phyloP scores from a whole-genome alignment of 2,113 vertebrate species.

The Mus pahari region DNA sequence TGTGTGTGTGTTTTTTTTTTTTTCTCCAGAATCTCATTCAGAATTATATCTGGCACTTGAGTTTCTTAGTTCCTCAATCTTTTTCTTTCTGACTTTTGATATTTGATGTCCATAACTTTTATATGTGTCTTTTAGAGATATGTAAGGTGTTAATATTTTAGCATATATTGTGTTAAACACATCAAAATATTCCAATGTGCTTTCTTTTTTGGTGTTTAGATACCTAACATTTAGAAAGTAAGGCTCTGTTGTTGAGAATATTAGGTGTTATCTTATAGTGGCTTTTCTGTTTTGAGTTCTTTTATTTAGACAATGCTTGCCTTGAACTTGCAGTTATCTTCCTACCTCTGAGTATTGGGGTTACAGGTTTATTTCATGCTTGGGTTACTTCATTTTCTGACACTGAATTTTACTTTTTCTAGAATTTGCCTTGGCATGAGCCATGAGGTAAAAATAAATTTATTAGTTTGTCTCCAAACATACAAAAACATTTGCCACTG shows the following conservation, averaged over 20 bases:
- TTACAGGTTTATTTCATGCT: neutral
- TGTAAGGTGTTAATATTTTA: neutral
- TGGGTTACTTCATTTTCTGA: neutral
- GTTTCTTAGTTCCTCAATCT: neutral
- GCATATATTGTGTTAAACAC: neutral
- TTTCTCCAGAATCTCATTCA: neutral
- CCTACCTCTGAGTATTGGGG: neutral
- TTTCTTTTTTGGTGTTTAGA: neutral
- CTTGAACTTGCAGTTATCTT: neutral
- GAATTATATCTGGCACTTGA: neutral
- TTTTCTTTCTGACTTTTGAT: neutral
- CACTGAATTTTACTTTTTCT: neutral
- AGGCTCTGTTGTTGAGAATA: neutral
- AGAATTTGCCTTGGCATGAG: conserved; percentile 2
- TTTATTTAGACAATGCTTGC: neutral
- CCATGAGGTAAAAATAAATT: neutral
- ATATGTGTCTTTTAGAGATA: neutral
- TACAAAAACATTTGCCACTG: neutral
- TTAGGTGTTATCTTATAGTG: neutral
- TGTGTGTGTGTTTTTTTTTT: neutral
- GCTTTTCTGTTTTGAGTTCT: neutral
- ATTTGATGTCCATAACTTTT: neutral
- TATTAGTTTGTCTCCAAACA: neutral
- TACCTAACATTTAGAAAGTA: neutral
- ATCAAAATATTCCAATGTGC: neutral